Evolutionary conservation across 2,888 invertebrate species (phyloP).

Genomic region (Nephrotoma flavescens): DNA sequence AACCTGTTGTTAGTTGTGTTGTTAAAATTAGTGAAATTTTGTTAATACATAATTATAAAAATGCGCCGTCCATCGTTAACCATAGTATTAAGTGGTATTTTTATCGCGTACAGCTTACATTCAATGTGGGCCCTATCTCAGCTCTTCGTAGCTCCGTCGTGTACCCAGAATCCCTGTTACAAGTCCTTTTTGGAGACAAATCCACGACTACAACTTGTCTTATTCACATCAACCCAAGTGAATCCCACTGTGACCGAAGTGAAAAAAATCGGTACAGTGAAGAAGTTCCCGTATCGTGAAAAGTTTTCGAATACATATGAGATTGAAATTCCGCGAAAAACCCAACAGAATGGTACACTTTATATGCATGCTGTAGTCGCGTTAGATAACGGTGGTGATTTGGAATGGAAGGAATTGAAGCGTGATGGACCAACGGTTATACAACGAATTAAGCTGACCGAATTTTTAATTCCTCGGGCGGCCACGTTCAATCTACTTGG

Average conservation of each 20-base stretch:
- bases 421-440: constrained; percentile 44
- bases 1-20: background rate
- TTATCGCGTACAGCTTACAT: constrained; percentile 52
- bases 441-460: constrained; percentile 52
- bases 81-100: constrained; percentile 44
- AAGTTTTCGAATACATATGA: constrained; percentile 44
- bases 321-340: constrained; percentile 55
- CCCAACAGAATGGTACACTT: constrained; percentile 71
- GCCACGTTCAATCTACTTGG: constrained; percentile 57
- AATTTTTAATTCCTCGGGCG: constrained; percentile 58
- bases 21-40: background rate
- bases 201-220: constrained; percentile 52
- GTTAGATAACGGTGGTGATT: constrained; percentile 37
- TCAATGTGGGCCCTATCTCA: constrained; percentile 62
- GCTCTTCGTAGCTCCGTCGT: constrained; percentile 56
- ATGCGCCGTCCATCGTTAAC: constrained; percentile 40
- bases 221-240: constrained; percentile 49
- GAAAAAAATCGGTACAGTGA: constrained; percentile 41
- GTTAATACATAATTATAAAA: constrained; percentile 16
- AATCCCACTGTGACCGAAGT: constrained; percentile 42
- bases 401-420: constrained; percentile 43
- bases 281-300: constrained; percentile 50
- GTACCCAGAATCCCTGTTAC: constrained; percentile 43
- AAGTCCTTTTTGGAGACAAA: constrained; percentile 50
- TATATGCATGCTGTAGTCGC: constrained; percentile 60